These are phyloP conservation scores for Trachops cirrhosus DNA, from an alignment of 2,797 vertebrate species.

Conservation along the genomic window DNA sequence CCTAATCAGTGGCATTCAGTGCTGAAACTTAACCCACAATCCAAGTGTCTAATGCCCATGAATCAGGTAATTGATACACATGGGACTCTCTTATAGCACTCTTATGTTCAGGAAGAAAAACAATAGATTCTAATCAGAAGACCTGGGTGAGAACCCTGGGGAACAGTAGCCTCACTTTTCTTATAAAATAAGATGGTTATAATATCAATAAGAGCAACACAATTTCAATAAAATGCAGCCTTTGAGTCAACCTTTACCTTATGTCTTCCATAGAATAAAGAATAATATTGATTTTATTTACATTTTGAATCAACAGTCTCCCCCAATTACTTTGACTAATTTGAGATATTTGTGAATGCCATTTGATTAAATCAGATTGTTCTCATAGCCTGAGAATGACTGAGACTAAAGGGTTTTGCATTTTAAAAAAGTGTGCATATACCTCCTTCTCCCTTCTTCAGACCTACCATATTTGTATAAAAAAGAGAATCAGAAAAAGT, in stretches of 20 bases:
- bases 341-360: neutral
- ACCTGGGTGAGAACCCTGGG: neutral
- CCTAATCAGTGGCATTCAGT: neutral
- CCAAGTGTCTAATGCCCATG: neutral
- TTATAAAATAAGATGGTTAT: neutral
- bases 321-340: neutral
- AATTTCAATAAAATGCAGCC: constrained; percentile 23
- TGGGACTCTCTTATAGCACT: neutral
- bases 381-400: neutral
- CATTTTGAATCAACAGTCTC: constrained; percentile 12
- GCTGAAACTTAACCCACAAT: neutral
- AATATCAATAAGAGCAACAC: neutral
- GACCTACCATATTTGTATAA: neutral
- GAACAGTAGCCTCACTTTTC: neutral
- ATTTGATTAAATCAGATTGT: constrained; percentile 35
- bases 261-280: neutral
- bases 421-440: neutral
- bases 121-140: neutral
- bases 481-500: neutral
- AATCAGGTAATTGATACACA: neutral
- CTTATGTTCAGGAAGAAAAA: neutral
- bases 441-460: neutral
- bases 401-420: neutral
- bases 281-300: constrained; percentile 35
- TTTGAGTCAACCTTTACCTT: neutral